Conservation (phyloP, 2,797 vertebrate genomes). For the Leptodactylus fallax region DNA sequence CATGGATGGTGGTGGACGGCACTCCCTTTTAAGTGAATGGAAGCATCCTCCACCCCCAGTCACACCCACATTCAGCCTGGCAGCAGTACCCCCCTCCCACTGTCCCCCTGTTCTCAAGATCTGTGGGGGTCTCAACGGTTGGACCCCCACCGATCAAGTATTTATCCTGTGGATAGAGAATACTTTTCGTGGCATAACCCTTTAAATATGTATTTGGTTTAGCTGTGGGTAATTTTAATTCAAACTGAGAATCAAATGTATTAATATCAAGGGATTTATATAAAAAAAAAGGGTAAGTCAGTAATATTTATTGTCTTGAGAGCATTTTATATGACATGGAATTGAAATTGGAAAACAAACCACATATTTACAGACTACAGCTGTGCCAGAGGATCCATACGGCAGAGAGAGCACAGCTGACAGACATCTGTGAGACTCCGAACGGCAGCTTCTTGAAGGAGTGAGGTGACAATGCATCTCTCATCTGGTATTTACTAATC, state of each 20-base stretch:
- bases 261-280: neutral
- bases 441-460: neutral
- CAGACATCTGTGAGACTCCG: conserved; percentile 13
- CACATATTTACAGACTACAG: conserved; percentile 30
- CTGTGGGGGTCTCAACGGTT: too few species aligned
- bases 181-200: too few species aligned
- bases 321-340: conserved; percentile 17
- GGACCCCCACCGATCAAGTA: too few species aligned
- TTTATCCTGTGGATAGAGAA: too few species aligned
- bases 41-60: too few species aligned
- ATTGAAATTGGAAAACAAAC: conserved; percentile 4
- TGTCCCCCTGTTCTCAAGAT: too few species aligned
- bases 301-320: neutral
- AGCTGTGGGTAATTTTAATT: neutral
- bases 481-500: conserved; percentile 30
- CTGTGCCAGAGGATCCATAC: conserved; percentile 14
- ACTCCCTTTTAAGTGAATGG: too few species aligned
- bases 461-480: neutral
- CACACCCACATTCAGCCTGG: too few species aligned
- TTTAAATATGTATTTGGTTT: too few species aligned
- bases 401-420: neutral
- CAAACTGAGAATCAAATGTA: neutral
- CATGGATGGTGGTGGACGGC: too few species aligned
- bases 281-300: neutral
- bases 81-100: too few species aligned